A percentile compares a stretch with the other conserved stretches of the same genome.
Conservation (phyloP, 1,140 invertebrate species). For the Zaprionus nigranus region DNA sequence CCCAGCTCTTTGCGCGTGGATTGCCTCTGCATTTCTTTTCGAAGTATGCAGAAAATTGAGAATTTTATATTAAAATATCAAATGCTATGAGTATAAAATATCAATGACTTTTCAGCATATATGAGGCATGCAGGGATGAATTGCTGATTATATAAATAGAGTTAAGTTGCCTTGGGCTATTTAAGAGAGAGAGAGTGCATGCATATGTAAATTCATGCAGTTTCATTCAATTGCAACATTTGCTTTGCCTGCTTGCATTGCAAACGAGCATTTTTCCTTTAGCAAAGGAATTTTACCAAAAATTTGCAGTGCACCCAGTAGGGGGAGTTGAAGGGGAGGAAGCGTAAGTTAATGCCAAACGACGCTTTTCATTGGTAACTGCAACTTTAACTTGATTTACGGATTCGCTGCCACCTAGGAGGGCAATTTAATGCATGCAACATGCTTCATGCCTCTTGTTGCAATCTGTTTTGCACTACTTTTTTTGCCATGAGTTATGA, state of each 20-base stretch:
- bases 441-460: not conserved
- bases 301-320: not conserved
- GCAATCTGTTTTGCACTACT: not conserved
- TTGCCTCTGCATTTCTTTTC: not conserved
- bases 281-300: not conserved
- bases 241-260: not conserved
- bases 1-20: not conserved
- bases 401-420: not conserved
- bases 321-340: not conserved
- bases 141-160: not conserved
- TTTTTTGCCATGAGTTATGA: not conserved
- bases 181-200: not conserved
- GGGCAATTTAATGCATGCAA: not conserved
- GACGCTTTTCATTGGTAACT: not conserved
- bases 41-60: not conserved
- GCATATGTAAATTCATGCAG: not conserved
- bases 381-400: conserved; percentile 2
- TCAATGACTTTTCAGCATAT: not conserved
- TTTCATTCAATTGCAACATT: not conserved
- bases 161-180: not conserved
- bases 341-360: not conserved
- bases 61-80: not conserved
- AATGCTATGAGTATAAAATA: not conserved
- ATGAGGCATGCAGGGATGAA: not conserved
- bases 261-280: not conserved